Percentiles rank a stretch among this genome's conserved stretches.
Conservation (phyloP, 2,888 invertebrate species). For the Megamerina dolium region DNA sequence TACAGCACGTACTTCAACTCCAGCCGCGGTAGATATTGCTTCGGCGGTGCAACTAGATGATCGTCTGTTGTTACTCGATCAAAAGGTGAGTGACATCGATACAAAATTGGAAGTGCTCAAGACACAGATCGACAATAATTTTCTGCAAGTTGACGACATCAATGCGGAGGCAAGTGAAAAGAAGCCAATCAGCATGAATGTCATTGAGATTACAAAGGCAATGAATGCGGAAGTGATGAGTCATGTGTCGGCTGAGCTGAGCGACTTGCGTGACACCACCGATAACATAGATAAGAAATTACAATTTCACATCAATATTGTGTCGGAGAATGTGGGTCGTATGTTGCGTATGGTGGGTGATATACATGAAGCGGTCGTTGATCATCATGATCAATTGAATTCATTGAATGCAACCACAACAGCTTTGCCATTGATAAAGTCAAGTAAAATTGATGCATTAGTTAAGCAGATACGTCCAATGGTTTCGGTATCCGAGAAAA, state of each 20-base stretch:
- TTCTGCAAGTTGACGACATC: conserved; percentile 73
- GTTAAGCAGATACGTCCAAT: conserved; percentile 79
- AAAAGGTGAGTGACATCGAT: conserved; percentile 79
- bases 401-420: conserved; percentile 54
- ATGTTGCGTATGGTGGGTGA: conserved; percentile 73
- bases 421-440: conserved; percentile 55
- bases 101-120: conserved; percentile 70
- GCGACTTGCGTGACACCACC: conserved; percentile 70
- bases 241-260: conserved; percentile 75
- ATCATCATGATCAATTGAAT: conserved; percentile 57
- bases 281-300: conserved; percentile 73
- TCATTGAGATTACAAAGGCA: conserved; percentile 77
- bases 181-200: conserved; percentile 77
- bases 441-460: conserved; percentile 73
- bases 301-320: conserved; percentile 77
- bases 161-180: conserved; percentile 84
- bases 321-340: conserved; percentile 74
- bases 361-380: conserved; percentile 77
- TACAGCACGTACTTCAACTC: conserved; percentile 25
- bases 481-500: conserved; percentile 79
- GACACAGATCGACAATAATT: conserved; percentile 77
- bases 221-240: conserved; percentile 74
- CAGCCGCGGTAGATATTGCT: conserved; percentile 26
- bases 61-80: conserved; percentile 67
- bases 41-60: conserved; percentile 54